Conservation (phyloP, 1,140 invertebrate genomes). For the Adelges cooleyi region DNA sequence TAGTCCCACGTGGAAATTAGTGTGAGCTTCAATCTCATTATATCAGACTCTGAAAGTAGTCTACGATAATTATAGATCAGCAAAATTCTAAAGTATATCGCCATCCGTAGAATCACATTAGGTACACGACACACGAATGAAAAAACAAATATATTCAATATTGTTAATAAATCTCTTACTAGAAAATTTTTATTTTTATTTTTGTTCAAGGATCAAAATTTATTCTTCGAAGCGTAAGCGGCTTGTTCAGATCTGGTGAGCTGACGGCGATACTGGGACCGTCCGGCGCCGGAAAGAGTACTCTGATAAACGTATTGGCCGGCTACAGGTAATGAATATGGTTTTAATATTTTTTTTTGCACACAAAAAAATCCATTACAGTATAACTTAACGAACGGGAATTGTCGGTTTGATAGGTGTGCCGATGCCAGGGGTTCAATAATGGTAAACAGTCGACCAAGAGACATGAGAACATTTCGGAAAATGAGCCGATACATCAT, state of each 20-base stretch:
- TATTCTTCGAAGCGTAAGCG: conserved; percentile 56
- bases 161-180: no score
- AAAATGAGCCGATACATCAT: conserved; percentile 88
- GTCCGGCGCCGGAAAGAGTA: conserved; percentile 84
- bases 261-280: conserved; percentile 75
- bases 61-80: no score
- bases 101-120: no score
- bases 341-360: conserved; percentile 29
- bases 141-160: no score
- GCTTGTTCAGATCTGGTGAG: conserved; percentile 60
- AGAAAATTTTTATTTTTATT: no score
- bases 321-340: conserved; percentile 75
- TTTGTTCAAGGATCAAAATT: conserved; percentile 55
- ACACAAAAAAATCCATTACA: not conserved
- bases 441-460: conserved; percentile 57
- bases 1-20: no score
- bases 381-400: conserved; percentile 28
- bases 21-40: no score
- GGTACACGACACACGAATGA: no score
- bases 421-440: conserved; percentile 49
- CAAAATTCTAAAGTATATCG: no score
- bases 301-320: conserved; percentile 68
- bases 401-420: conserved; percentile 39
- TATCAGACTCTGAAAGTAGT: no score
- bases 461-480: conserved; percentile 64